phyloP scores from a whole-genome alignment of 1,140 invertebrate genomes.

The Lasioglossum albipes region DNA sequence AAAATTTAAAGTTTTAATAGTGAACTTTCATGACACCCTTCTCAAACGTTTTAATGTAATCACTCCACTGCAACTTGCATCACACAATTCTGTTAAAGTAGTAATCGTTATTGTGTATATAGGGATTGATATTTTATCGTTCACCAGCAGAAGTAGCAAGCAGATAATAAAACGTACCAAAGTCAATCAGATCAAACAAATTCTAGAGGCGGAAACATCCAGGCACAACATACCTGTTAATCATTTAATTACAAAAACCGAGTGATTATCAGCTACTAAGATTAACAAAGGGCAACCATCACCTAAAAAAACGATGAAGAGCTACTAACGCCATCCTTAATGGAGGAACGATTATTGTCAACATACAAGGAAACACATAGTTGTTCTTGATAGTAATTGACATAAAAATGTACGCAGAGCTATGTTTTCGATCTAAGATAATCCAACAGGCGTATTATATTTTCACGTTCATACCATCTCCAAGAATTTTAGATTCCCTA shows the following conservation, averaged over 20 bases:
- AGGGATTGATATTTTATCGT: conserved; percentile 19
- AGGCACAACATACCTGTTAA: conserved; percentile 59
- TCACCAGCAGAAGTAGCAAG: conserved; percentile 41
- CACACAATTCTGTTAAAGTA: conserved; percentile 53
- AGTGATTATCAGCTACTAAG: conserved; percentile 44
- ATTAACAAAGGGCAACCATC: conserved; percentile 45
- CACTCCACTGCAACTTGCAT: conserved; percentile 60
- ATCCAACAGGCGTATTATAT: neutral
- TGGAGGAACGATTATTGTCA: conserved; percentile 38
- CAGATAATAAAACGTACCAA: conserved; percentile 35
- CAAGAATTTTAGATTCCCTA: neutral
- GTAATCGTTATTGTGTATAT: conserved; percentile 39
- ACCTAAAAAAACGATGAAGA: conserved; percentile 51
- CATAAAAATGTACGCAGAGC: conserved; percentile 66
- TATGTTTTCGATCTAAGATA: conserved; percentile 60
- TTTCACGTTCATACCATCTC: neutral
- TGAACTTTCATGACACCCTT: conserved; percentile 8
- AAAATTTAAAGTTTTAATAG: conserved; percentile 2
- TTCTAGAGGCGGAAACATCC: conserved; percentile 40
- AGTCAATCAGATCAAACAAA: conserved; percentile 37
- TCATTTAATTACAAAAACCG: conserved; percentile 37
- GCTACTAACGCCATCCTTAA: conserved; percentile 33
- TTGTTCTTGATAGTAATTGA: conserved; percentile 35
- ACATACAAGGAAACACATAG: conserved; percentile 54
- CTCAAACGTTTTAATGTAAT: conserved; percentile 50